Conservation (phyloP, 2,113 vertebrate genomes). For the Microcebus tavaratra region DNA sequence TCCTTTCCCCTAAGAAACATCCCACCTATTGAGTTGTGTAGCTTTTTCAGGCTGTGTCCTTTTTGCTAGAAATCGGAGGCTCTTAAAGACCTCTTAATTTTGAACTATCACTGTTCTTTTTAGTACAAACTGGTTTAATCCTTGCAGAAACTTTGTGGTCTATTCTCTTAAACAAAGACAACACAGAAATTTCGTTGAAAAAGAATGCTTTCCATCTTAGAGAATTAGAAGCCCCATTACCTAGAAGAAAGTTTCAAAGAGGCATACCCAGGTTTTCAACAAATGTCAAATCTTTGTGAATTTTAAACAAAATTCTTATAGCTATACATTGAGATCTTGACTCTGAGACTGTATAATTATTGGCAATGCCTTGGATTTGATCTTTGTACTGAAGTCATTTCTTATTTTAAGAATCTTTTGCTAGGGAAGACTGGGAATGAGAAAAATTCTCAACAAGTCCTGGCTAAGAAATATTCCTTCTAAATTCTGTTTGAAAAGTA, state of each 20-base stretch:
- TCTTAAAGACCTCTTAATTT: neutral
- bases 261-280: neutral
- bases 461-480: neutral
- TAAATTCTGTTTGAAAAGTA: no score
- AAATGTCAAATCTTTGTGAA: neutral
- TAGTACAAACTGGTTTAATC: neutral
- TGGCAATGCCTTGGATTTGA: neutral
- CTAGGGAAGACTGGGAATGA: neutral
- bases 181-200: neutral
- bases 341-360: neutral
- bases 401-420: neutral
- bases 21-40: neutral
- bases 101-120: neutral
- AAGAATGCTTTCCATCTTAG: neutral
- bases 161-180: neutral
- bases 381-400: neutral
- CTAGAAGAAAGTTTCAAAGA: neutral
- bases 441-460: neutral
- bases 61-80: neutral
- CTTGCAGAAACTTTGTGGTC: neutral
- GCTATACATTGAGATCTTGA: neutral
- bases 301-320: neutral
- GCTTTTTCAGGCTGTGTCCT: neutral
- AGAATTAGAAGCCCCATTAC: neutral
- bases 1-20: neutral